These are phyloP conservation scores for Centropus bengalensis DNA, from an alignment of 2,113 vertebrate genomes.

Conservation along the genomic window DNA sequence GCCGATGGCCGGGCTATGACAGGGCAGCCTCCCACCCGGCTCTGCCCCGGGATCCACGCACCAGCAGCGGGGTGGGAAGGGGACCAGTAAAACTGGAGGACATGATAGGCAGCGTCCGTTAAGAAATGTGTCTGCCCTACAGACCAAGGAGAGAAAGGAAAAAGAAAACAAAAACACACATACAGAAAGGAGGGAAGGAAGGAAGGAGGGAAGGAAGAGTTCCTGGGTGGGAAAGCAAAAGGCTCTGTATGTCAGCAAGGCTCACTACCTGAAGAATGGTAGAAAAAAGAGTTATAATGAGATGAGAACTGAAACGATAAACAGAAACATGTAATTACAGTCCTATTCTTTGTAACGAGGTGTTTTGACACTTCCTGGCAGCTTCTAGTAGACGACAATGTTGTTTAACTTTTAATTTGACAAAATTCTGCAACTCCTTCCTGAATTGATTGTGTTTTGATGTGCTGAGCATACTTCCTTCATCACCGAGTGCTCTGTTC, in stretches of 20 bases:
- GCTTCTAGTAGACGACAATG: slow-evolving; percentile 68
- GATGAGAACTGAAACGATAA: slow-evolving; percentile 68
- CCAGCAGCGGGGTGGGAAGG: background rate
- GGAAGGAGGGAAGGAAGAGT: background rate
- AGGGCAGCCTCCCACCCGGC: background rate
- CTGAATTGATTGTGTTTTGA: slow-evolving; percentile 59
- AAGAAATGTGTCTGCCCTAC: background rate
- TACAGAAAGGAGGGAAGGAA: too few relatives aligned
- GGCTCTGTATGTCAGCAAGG: background rate
- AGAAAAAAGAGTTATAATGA: slow-evolving; percentile 44
- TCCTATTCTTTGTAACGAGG: slow-evolving; percentile 70
- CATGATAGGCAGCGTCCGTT: rapidly evolving
- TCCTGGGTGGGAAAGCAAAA: background rate
- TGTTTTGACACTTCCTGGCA: slow-evolving; percentile 77
- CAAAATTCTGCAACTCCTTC: slow-evolving; percentile 64
- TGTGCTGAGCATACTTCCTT: slow-evolving; percentile 19
- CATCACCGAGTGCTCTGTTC: slow-evolving; percentile 1
- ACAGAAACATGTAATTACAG: slow-evolving; percentile 76
- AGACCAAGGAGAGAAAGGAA: background rate
- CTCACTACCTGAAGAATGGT: slow-evolving; percentile 41
- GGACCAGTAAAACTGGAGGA: background rate
- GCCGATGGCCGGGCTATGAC: background rate
- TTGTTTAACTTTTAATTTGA: slow-evolving; percentile 76
- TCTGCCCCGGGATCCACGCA: background rate
- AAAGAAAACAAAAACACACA: background rate